Percentiles rank a stretch among this genome's conserved stretches.
These are phyloP conservation scores for Phaetusa simplex DNA, from an alignment of 2,113 vertebrate species.

Conservation along the genomic window DNA sequence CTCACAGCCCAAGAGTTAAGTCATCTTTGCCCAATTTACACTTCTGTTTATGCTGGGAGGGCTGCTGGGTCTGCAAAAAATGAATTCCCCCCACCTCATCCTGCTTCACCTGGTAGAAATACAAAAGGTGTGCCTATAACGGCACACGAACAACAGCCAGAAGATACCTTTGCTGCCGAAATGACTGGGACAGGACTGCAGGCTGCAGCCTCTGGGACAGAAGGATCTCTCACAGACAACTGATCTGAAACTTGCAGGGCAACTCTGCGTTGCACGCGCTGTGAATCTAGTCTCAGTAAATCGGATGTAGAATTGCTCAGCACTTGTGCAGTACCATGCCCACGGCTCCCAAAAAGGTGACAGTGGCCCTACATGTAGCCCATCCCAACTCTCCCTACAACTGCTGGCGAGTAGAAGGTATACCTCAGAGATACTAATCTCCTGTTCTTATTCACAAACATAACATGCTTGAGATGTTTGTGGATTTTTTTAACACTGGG, in stretches of 20 bases:
- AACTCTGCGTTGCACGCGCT: fast-evolving
- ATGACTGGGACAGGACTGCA: not conserved
- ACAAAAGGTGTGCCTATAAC: not conserved
- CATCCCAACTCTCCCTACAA: not conserved
- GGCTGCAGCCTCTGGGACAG: not conserved
- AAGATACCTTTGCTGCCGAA: not conserved
- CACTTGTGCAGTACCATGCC: not conserved
- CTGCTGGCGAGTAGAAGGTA: not conserved
- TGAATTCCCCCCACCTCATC: fast-evolving
- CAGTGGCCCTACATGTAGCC: fast-evolving
- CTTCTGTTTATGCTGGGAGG: not conserved
- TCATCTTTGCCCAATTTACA: not conserved
- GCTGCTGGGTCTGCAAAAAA: not conserved
- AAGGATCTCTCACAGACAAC: not conserved
- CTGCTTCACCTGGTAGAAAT: not conserved
- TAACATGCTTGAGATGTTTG: not conserved
- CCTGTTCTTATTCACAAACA: not conserved
- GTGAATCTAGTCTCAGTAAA: not conserved
- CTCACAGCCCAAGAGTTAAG: no score
- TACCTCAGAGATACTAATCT: not conserved
- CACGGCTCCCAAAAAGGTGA: not conserved
- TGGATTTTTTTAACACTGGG: not conserved
- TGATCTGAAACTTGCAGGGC: not conserved
- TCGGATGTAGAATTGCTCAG: fast-evolving
- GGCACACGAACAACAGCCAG: not conserved